Evolutionary conservation across 2,888 invertebrate genomes (phyloP).

Genomic region (Microctonus aethiopoides): DNA sequence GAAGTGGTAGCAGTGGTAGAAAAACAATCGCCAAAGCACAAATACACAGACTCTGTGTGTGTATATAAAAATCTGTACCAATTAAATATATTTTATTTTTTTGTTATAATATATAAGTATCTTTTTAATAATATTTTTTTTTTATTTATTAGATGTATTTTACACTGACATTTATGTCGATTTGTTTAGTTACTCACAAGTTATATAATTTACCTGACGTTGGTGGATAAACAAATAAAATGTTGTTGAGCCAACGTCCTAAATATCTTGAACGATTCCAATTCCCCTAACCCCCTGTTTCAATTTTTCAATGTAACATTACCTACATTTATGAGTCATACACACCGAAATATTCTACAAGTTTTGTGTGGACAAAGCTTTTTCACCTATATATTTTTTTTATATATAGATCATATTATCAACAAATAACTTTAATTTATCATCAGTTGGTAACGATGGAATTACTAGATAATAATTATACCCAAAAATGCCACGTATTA

Average conservation of each 20-base stretch:
- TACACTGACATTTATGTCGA: constrained; percentile 6
- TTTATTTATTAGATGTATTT: background rate
- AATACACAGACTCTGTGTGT: background rate
- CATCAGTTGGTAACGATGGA: no score
- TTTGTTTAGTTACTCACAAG: constrained; percentile 6
- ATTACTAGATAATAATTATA: no score
- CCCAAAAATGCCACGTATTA: no score
- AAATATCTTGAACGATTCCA: constrained; percentile 4
- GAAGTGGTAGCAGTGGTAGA: constrained; percentile 36
- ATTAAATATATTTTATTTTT: no score
- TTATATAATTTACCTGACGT: constrained; percentile 45
- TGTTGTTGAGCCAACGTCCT: constrained; percentile 39
- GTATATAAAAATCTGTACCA: no score
- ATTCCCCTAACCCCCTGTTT: constrained; percentile 30
- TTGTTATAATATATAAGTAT: background rate
- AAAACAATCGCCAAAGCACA: constrained; percentile 48
- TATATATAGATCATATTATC: no score
- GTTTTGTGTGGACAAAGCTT: no score
- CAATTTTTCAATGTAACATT: background rate
- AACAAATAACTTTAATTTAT: no score
- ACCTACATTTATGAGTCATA: background rate
- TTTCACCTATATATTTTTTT: no score
- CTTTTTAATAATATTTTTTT: background rate
- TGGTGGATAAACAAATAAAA: constrained; percentile 48
- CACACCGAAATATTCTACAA: background rate